These are phyloP conservation scores for Stenichneumon culpator DNA, from an alignment of 2,888 invertebrate species.

Conservation along the genomic window DNA sequence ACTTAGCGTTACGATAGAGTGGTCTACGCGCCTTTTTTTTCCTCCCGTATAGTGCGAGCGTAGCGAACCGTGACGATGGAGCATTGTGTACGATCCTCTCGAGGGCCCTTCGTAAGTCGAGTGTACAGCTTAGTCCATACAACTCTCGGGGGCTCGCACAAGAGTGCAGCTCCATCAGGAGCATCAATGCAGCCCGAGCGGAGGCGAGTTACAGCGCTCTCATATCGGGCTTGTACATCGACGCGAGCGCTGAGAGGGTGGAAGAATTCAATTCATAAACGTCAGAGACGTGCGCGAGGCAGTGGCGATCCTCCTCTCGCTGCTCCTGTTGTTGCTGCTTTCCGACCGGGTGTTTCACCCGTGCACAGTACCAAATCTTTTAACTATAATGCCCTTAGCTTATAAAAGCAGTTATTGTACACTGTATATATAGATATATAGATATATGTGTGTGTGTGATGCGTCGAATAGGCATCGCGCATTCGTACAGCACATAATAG, in stretches of 20 bases:
- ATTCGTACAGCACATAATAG: constrained; percentile 30
- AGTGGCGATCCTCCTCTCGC: background rate
- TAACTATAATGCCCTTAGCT: constrained; percentile 17
- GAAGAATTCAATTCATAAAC: constrained; percentile 79
- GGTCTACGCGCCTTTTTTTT: constrained; percentile 1
- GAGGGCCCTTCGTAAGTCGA: constrained; percentile 52
- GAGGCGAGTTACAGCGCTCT: constrained; percentile 14
- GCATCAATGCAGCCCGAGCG: constrained; percentile 16
- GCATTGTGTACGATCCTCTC: constrained; percentile 26
- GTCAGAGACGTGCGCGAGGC: constrained; percentile 56
- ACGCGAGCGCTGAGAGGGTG: constrained; percentile 56
- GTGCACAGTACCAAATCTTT: constrained; percentile 13
- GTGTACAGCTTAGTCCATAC: constrained; percentile 33
- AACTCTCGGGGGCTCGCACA: constrained; percentile 28
- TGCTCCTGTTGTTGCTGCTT: constrained; percentile 20
- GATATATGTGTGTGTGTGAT: background rate
- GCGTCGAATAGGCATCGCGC: constrained; percentile 33
- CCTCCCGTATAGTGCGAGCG: background rate
- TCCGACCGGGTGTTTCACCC: constrained; percentile 39
- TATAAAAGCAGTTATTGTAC: constrained; percentile 31
- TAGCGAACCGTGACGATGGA: constrained; percentile 12
- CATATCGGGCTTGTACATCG: constrained; percentile 68
- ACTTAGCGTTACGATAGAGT: constrained; percentile 13
- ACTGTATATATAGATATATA: background rate
- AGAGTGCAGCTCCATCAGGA: constrained; percentile 1